A percentile compares a stretch with the other conserved stretches of the same genome.
phyloP scores from a whole-genome alignment of 2,797 vertebrate species.

The Acrossocheilus wenchowensis region DNA sequence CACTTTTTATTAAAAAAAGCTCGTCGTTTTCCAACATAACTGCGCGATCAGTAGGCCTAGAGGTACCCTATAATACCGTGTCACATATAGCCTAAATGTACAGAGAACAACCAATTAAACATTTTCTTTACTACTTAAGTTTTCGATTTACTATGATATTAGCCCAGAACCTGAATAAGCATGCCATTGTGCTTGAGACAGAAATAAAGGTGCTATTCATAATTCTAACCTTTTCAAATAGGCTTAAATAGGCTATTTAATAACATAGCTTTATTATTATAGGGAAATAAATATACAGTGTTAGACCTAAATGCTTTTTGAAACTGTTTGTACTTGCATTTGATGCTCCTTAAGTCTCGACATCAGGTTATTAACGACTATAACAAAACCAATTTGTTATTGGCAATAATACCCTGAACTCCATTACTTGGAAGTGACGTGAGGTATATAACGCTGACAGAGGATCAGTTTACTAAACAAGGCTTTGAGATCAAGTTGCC shows the following conservation, averaged over 20 bases:
- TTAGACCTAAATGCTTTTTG: background rate
- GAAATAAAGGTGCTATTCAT: background rate
- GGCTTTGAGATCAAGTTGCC: constrained; percentile 41
- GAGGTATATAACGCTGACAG: constrained; percentile 31
- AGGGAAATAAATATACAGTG: background rate
- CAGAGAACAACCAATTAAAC: background rate
- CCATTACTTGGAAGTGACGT: constrained; percentile 45
- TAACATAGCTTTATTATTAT: background rate
- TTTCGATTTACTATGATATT: background rate
- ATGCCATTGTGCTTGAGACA: background rate
- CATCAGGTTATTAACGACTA: constrained; percentile 4
- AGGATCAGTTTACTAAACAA: constrained; percentile 38
- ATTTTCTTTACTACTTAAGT: background rate
- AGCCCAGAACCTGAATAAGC: background rate
- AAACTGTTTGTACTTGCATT: background rate
- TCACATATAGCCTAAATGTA: background rate
- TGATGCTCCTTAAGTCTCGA: background rate
- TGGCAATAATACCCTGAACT: constrained; percentile 32
- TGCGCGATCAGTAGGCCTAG: no score
- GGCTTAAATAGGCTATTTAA: background rate
- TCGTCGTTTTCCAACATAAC: background rate
- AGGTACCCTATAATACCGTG: background rate
- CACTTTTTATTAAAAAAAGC: background rate
- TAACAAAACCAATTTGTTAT: constrained; percentile 30
- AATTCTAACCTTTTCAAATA: background rate